Conservation (phyloP, 2,888 invertebrate species). For the Temnothorax unifasciatus region DNA sequence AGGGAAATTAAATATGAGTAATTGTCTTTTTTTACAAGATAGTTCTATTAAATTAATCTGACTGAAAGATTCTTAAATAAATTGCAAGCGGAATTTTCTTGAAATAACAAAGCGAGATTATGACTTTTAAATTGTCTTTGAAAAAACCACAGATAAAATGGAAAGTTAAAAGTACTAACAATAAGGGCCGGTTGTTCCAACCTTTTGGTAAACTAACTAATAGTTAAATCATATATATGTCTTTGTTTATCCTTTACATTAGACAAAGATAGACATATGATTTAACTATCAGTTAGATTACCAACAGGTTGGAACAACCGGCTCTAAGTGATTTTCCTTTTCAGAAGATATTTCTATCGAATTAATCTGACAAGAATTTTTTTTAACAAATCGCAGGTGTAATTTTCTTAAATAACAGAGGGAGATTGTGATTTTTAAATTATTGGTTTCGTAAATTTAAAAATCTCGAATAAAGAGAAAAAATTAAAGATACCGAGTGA, state of each 20-base stretch:
- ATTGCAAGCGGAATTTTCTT: neutral
- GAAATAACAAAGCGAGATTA: neutral
- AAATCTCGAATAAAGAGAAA: neutral
- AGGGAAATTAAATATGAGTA: neutral
- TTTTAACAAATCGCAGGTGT: neutral
- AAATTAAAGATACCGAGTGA: neutral
- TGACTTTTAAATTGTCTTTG: neutral
- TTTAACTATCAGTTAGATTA: no score
- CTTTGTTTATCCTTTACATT: no score
- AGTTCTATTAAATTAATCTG: neutral
- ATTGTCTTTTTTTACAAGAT: neutral
- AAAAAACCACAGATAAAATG: neutral
- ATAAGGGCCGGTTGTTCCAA: no score
- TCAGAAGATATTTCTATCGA: neutral
- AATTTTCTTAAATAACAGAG: neutral
- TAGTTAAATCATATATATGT: no score
- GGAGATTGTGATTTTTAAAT: neutral
- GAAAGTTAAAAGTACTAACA: neutral
- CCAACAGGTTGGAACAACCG: no score
- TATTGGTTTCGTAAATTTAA: no score
- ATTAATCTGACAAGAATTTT: neutral
- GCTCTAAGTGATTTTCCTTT: no score
- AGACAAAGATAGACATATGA: no score
- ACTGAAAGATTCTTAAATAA: neutral
- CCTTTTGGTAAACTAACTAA: no score